Evolutionary conservation across 2,797 vertebrate genomes (phyloP), one percentile per base, ranked within the genome.

Genomic region (Poecilia gillii): DNA sequence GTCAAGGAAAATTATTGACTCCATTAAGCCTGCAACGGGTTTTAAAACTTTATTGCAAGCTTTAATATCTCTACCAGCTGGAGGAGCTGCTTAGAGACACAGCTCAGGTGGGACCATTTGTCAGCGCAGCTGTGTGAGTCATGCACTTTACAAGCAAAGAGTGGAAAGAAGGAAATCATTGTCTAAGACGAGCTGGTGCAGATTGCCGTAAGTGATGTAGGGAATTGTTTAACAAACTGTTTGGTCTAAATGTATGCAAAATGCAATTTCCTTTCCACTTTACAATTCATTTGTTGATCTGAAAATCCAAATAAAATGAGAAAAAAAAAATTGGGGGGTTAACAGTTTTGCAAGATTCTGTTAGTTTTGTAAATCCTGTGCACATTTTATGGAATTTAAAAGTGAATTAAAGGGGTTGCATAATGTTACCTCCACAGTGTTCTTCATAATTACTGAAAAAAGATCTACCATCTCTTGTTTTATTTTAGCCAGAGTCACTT

Each of bases 361-460:
- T 43, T 13, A 45, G 23, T 25, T 53, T 70, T 43, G 39, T 45
- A n/a, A 45, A n/a, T 45, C 39, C 11, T 43, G 2, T 28, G 41
- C 57, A 79, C 31, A 39, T 68, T 41, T 72, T 41, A 31, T 57
- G 81, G 72, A 87, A 68, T 80, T 81, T 51, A 74, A 41, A 62
- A 45, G 33, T 36, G 53, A 11, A 83, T 68, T 25, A 53, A 46
- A 74, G 25, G 36, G 16, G 66, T 90, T 85, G 84, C 76, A 66
- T 82, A 82, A 89, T 28, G n/a, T 85, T 49, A n/a, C 47, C 81
- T 85, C 59, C 86, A 47, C 51, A 80, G 73, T 83, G 85, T 88
- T 85, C 45, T 75, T 81, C 83, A 53, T 84, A 81, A 85, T 86
- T 88, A 68, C n/a, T 71, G 3, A 71, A 45, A 70, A 23, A 70